Evolutionary conservation across 30 jellyfish, hydroid and myxozoan genomes (phyloP).

Genomic region (Aurelia sp.): DNA sequence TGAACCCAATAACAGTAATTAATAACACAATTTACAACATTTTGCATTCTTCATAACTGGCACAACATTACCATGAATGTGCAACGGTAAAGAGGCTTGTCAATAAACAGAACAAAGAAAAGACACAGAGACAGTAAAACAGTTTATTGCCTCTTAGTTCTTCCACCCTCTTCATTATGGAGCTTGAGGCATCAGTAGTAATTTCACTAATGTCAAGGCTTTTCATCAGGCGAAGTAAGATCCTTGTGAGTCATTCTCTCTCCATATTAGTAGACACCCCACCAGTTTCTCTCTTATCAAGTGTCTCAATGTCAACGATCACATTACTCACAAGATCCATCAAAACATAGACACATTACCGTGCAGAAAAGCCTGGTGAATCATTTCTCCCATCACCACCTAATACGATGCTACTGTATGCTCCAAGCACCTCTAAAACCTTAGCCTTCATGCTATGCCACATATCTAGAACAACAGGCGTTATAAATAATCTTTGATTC

Average conservation of each 20-base stretch:
- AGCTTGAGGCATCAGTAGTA: conserved; percentile 56
- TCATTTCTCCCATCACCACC: conserved; percentile 54
- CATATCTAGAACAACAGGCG: neutral
- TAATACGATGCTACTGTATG: neutral
- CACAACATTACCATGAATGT: too few species aligned
- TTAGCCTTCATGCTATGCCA: conserved; percentile 11
- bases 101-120: too few species aligned
- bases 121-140: too few species aligned
- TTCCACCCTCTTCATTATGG: conserved; percentile 21
- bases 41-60: too few species aligned
- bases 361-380: conserved; percentile 56
- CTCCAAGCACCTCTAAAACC: neutral
- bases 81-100: too few species aligned
- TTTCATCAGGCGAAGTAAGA: conserved; percentile 4
- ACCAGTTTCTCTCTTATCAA: conserved; percentile 39
- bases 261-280: conserved; percentile 53
- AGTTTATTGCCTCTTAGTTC: neutral
- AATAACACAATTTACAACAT: too few species aligned
- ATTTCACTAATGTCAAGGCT: conserved; percentile 16
- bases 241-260: conserved; percentile 23
- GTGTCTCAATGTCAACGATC: conserved; percentile 35
- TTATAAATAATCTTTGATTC: neutral
- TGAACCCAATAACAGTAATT: too few species aligned
- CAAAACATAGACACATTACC: conserved; percentile 36
- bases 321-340: conserved; percentile 43